These are phyloP conservation scores for Eubucco bourcierii DNA, from an alignment of 2,113 vertebrate species.

Conservation along the genomic window DNA sequence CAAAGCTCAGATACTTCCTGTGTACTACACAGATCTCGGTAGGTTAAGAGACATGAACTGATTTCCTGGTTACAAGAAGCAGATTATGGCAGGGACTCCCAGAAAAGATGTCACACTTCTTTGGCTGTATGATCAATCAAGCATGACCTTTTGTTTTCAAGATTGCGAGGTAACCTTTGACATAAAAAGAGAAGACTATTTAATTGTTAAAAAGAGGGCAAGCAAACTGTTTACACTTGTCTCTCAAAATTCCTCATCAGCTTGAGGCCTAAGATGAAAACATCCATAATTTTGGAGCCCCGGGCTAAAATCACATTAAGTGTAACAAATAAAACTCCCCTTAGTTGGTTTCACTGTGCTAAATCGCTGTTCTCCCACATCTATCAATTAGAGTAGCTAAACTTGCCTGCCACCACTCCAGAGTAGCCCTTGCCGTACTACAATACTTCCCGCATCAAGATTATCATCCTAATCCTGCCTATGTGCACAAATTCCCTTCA, in stretches of 20 bases:
- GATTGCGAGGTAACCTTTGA: background rate
- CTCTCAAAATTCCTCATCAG: background rate
- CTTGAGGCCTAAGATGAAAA: background rate
- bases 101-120: background rate
- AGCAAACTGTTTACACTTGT: background rate
- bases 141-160: background rate
- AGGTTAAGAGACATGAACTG: background rate
- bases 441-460: background rate
- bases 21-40: background rate
- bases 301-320: background rate
- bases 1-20: background rate
- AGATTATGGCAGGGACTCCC: background rate
- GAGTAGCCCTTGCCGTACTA: background rate
- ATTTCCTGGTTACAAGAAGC: background rate
- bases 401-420: background rate
- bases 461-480: background rate
- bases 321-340: background rate
- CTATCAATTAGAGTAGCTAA: background rate
- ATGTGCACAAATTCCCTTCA: background rate
- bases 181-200: background rate
- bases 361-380: background rate
- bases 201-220: background rate
- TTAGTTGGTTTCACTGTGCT: background rate
- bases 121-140: background rate
- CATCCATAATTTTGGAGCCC: background rate